These are phyloP conservation scores for Ptychoptera albimana DNA, from an alignment of 2,888 invertebrate species.

Conservation along the genomic window DNA sequence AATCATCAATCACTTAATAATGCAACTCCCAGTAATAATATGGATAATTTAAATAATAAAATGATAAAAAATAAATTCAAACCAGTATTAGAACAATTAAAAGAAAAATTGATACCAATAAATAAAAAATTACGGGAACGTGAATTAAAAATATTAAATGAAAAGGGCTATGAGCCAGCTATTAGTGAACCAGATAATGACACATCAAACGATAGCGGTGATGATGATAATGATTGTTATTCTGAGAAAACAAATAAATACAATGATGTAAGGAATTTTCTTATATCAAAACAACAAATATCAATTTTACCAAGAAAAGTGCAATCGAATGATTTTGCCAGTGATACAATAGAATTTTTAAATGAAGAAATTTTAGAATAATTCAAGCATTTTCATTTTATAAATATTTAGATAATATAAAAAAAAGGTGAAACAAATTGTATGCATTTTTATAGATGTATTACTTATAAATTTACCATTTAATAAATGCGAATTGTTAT, in stretches of 20 bases:
- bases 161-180: conserved; percentile 24
- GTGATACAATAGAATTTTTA: neutral
- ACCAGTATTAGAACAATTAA: conserved; percentile 27
- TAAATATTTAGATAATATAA: too few species aligned
- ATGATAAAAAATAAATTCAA: conserved; percentile 27
- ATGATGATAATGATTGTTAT: conserved; percentile 13
- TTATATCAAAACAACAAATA: too few species aligned
- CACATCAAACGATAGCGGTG: conserved; percentile 9
- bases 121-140: conserved; percentile 25
- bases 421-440: too few species aligned
- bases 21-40: neutral
- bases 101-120: conserved; percentile 28
- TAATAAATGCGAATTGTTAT: too few species aligned
- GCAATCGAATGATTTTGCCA: neutral
- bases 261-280: neutral
- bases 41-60: conserved; percentile 22
- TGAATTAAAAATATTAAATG: conserved; percentile 23
- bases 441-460: too few species aligned
- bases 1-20: neutral
- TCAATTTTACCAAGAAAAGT: neutral
- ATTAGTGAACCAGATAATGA: neutral
- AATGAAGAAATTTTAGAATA: conserved; percentile 3
- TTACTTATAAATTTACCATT: too few species aligned
- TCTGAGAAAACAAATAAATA: neutral
- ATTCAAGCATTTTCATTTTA: neutral